Conservation (phyloP, 2,888 invertebrate species). For the Pristionchus exspectatus region DNA sequence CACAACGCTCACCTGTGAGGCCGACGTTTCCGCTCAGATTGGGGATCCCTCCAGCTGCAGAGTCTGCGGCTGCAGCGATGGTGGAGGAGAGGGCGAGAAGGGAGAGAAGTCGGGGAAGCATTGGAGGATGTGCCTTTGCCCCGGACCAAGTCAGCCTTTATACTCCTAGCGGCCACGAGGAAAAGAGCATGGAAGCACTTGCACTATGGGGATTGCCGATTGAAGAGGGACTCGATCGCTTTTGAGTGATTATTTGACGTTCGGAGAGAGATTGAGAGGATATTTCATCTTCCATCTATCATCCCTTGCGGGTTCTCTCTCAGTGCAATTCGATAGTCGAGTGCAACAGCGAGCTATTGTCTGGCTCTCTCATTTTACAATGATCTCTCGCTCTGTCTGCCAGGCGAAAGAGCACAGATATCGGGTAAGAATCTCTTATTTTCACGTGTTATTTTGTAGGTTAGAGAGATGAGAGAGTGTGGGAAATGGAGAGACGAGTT, state of each 20-base stretch:
- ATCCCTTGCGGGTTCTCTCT: not conserved
- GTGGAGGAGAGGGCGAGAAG: not conserved
- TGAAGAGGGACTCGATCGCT: not conserved
- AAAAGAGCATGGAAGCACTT: not conserved
- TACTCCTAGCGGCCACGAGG: not conserved
- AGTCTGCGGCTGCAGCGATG: not conserved
- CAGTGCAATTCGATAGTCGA: not conserved
- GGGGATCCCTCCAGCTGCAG: not conserved
- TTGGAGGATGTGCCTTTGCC: not conserved
- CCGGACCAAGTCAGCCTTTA: not conserved
- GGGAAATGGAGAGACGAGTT: too few species aligned
- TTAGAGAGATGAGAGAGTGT: too few species aligned
- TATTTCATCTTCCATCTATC: constrained; percentile 6
- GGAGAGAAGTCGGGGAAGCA: not conserved
- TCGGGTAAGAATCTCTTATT: too few species aligned
- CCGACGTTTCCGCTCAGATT: not conserved
- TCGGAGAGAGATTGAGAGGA: not conserved
- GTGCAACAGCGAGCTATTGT: not conserved
- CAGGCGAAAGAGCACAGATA: too few species aligned
- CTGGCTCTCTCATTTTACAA: too few species aligned
- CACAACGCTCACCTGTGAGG: not conserved
- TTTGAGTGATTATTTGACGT: constrained; percentile 7
- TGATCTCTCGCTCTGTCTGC: too few species aligned
- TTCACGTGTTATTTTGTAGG: too few species aligned
- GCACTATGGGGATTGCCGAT: not conserved